Percentiles rank a stretch among this genome's conserved stretches.
phyloP scores from a whole-genome alignment of 2,113 vertebrate species.

The Dryoscopus gambensis region DNA sequence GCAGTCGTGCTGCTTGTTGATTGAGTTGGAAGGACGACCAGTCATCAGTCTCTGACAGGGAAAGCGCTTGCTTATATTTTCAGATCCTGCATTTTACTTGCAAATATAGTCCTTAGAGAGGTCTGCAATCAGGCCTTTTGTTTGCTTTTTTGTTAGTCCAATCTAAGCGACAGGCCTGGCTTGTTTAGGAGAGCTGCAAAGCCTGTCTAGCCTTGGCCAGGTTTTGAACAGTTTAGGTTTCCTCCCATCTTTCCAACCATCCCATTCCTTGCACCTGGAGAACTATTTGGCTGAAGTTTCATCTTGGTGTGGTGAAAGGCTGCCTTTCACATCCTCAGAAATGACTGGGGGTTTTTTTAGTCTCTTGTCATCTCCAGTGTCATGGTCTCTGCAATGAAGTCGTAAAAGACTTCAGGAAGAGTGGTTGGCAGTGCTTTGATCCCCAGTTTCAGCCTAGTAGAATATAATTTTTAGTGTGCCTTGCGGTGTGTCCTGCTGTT shows the following conservation, averaged over 20 bases:
- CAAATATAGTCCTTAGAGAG: slow-evolving; percentile 28
- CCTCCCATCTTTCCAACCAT: neutral
- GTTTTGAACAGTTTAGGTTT: neutral
- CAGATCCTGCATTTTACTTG: slow-evolving; percentile 58
- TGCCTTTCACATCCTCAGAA: neutral
- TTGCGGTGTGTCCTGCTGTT: neutral
- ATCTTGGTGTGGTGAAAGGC: neutral
- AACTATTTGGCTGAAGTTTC: neutral
- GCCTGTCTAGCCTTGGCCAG: slow-evolving; percentile 24
- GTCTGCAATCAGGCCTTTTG: slow-evolving; percentile 55
- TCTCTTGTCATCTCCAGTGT: neutral
- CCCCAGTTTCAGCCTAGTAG: neutral
- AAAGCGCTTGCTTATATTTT: slow-evolving; percentile 40
- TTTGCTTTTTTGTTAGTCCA: slow-evolving; percentile 50
- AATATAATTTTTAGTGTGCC: neutral
- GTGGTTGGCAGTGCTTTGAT: neutral
- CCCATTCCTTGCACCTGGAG: neutral
- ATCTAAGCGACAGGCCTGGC: neutral
- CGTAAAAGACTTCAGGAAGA: neutral
- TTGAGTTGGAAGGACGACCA: slow-evolving; percentile 27
- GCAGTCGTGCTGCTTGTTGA: slow-evolving; percentile 1
- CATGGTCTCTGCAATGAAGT: neutral
- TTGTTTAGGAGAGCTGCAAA: slow-evolving; percentile 7
- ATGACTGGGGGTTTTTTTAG: neutral
- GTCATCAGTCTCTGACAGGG: slow-evolving; percentile 29